Conservation (phyloP, 2,113 vertebrate species). For the Barbus barbus region DNA sequence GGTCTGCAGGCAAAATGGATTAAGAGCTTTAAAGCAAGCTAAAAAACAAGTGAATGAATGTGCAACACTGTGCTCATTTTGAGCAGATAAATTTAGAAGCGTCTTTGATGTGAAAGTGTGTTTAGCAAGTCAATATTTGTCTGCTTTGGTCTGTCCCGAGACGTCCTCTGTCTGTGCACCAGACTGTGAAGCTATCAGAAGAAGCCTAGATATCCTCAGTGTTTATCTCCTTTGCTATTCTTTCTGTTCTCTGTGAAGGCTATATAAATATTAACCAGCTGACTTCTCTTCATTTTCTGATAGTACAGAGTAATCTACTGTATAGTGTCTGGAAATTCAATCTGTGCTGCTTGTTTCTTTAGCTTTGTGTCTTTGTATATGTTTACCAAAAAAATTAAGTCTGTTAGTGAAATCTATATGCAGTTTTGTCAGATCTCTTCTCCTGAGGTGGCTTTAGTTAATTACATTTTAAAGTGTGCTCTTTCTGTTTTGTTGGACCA, state of each 20-base stretch:
- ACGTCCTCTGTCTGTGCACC: slow-evolving; percentile 71
- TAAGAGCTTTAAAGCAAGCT: slow-evolving; percentile 65
- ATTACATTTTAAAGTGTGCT: neutral
- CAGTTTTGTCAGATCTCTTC: neutral
- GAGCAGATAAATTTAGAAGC: slow-evolving; percentile 61
- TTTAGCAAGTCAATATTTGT: slow-evolving; percentile 77
- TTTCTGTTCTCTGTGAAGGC: slow-evolving; percentile 65
- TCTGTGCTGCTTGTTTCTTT: slow-evolving; percentile 5
- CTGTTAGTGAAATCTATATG: neutral
- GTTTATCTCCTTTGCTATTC: slow-evolving; percentile 63
- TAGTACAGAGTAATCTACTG: slow-evolving; percentile 61
- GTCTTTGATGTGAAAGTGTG: slow-evolving; percentile 61
- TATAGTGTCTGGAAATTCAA: slow-evolving; percentile 49
- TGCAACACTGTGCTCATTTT: slow-evolving; percentile 70
- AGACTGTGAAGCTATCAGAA: slow-evolving; percentile 77
- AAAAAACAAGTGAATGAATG: slow-evolving; percentile 62
- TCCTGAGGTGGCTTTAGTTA: neutral
- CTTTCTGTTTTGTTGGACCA: neutral
- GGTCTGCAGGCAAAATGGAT: slow-evolving; percentile 72
- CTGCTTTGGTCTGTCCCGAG: slow-evolving; percentile 72
- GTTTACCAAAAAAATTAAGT: neutral
- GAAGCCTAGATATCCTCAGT: slow-evolving; percentile 76
- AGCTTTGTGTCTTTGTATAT: neutral
- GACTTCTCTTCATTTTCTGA: slow-evolving; percentile 63
- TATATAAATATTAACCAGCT: slow-evolving; percentile 66